phyloP scores from a whole-genome alignment of 2,797 vertebrate species.

The Chaetophractus vellerosus region DNA sequence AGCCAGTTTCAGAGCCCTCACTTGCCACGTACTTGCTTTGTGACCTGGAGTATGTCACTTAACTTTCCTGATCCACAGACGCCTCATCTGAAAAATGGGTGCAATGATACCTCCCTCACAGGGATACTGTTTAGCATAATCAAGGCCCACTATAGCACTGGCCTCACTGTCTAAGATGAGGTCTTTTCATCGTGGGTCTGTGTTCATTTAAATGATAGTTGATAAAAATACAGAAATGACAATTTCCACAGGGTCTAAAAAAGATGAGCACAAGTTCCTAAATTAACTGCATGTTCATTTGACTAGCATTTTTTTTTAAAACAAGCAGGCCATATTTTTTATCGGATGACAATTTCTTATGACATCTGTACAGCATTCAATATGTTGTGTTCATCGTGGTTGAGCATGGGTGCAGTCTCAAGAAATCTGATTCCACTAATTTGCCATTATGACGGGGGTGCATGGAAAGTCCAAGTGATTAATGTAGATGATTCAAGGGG shows the following conservation, averaged over 20 bases:
- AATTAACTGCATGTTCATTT: not conserved
- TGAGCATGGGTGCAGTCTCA: not conserved
- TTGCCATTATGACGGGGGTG: not conserved
- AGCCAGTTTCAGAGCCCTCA: not conserved
- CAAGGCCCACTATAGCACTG: not conserved
- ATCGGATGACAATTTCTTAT: not conserved
- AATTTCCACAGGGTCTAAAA: conserved; percentile 37
- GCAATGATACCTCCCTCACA: not conserved
- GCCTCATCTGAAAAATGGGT: not conserved
- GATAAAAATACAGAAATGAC: conserved; percentile 31
- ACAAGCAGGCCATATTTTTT: not conserved
- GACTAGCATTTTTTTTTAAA: not conserved
- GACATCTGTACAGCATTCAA: not conserved
- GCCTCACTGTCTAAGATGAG: not conserved
- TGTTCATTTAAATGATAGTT: conserved; percentile 16
- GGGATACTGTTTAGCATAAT: not conserved
- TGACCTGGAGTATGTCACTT: not conserved
- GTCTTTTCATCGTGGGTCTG: not conserved
- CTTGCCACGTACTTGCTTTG: not conserved
- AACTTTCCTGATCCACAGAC: not conserved
- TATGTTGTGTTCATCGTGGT: not conserved
- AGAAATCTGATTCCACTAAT: not conserved
- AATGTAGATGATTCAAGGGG: not conserved
- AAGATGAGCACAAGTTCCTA: not conserved
- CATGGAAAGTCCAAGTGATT: not conserved